Conservation (phyloP, 2,797 vertebrate genomes). For the Sebastes itinus region DNA sequence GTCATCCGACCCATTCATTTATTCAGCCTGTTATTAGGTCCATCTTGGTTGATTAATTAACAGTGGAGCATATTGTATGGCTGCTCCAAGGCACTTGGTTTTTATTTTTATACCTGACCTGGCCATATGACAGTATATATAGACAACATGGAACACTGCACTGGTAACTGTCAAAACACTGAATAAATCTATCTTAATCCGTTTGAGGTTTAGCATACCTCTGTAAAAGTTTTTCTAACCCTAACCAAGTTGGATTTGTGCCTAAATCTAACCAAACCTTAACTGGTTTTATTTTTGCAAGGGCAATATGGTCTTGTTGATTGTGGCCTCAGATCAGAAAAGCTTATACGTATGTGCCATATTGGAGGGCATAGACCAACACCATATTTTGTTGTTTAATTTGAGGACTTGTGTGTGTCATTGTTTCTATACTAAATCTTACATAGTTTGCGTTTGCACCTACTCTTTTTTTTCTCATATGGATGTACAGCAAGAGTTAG, state of each 20-base stretch:
- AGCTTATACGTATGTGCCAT: no score
- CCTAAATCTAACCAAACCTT: background rate
- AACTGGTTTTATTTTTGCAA: background rate
- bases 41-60: background rate
- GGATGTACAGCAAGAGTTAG: background rate
- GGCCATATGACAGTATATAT: background rate
- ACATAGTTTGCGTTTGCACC: background rate
- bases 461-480: background rate
- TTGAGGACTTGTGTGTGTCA: background rate
- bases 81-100: background rate
- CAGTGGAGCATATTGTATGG: background rate
- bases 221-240: constrained; percentile 15
- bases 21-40: background rate
- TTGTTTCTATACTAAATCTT: background rate
- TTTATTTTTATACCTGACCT: background rate
- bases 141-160: background rate
- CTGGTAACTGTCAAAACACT: background rate
- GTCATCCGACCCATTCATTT: background rate
- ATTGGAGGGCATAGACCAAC: background rate
- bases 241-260: background rate
- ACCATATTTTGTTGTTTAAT: background rate
- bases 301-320: background rate
- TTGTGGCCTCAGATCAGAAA: background rate
- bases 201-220: constrained; percentile 36
- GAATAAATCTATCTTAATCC: constrained; percentile 13